Evolutionary conservation across 2,797 vertebrate genomes (phyloP).

Genomic region (Silurus lanzhouensis): DNA sequence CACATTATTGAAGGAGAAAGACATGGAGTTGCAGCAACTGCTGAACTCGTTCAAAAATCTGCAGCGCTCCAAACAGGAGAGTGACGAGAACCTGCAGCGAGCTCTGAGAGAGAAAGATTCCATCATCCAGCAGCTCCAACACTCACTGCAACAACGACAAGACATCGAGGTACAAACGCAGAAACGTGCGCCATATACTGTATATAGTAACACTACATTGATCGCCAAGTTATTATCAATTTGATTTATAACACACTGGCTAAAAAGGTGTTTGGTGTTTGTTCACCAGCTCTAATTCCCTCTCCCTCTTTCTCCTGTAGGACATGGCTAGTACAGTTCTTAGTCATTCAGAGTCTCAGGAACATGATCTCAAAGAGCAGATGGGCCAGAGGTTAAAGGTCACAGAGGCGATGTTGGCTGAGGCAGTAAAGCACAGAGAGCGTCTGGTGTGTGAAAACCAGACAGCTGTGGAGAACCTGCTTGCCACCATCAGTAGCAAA

Average conservation of each 20-base stretch:
- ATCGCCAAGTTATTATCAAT: not conserved
- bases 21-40: constrained; percentile 82
- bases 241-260: not conserved
- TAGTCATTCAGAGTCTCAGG: constrained; percentile 71
- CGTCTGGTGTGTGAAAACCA: constrained; percentile 76
- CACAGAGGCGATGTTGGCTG: constrained; percentile 75
- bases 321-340: constrained; percentile 71
- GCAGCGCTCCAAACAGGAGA: constrained; percentile 79
- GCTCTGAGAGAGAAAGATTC: constrained; percentile 80
- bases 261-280: not conserved
- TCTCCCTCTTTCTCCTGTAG: constrained; percentile 54
- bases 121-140: constrained; percentile 79
- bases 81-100: constrained; percentile 79
- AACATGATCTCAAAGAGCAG: constrained; percentile 72
- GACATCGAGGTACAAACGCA: constrained; percentile 81
- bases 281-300: not conserved
- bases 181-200: not conserved
- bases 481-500: constrained; percentile 78
- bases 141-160: constrained; percentile 74
- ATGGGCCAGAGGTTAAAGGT: constrained; percentile 80
- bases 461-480: constrained; percentile 74
- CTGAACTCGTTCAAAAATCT: constrained; percentile 78
- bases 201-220: not conserved
- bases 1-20: constrained; percentile 81
- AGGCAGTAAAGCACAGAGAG: constrained; percentile 77